These are phyloP conservation scores for Antidorcas marsupialis DNA, from an alignment of 2,113 vertebrate genomes.

Conservation along the genomic window DNA sequence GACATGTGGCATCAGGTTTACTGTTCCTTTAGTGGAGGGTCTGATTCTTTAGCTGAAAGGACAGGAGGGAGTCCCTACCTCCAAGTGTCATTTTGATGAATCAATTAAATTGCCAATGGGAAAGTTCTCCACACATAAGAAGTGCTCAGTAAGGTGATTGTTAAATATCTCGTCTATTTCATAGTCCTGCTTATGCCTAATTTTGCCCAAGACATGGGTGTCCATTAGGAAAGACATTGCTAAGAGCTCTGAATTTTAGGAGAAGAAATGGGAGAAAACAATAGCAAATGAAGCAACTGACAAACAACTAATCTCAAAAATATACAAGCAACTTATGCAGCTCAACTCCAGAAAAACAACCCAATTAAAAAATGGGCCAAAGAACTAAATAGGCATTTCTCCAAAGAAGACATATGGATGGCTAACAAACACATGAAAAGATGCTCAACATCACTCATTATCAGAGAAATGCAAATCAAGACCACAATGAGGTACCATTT, in stretches of 20 bases:
- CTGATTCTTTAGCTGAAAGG: background rate
- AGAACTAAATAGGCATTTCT: too few species aligned
- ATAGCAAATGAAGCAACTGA: too few species aligned
- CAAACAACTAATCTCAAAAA: too few species aligned
- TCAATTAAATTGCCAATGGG: background rate
- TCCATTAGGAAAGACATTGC: background rate
- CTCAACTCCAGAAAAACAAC: too few species aligned
- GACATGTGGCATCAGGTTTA: background rate
- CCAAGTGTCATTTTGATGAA: background rate
- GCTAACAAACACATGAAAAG: too few species aligned
- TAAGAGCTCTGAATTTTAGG: background rate
- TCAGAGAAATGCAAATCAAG: too few species aligned
- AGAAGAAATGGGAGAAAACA: too few species aligned
- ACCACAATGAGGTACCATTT: too few species aligned
- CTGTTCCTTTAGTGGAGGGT: background rate
- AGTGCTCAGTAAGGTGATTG: background rate
- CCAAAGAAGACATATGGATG: too few species aligned
- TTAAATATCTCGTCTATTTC: background rate
- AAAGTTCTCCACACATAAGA: background rate
- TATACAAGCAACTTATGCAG: too few species aligned
- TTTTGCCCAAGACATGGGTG: background rate
- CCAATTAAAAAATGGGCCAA: too few species aligned
- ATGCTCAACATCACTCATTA: too few species aligned
- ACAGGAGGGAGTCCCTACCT: background rate
- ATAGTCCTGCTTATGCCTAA: background rate